phyloP scores from a whole-genome alignment of 1,140 invertebrate genomes.

The Sminthurides bifidus region DNA sequence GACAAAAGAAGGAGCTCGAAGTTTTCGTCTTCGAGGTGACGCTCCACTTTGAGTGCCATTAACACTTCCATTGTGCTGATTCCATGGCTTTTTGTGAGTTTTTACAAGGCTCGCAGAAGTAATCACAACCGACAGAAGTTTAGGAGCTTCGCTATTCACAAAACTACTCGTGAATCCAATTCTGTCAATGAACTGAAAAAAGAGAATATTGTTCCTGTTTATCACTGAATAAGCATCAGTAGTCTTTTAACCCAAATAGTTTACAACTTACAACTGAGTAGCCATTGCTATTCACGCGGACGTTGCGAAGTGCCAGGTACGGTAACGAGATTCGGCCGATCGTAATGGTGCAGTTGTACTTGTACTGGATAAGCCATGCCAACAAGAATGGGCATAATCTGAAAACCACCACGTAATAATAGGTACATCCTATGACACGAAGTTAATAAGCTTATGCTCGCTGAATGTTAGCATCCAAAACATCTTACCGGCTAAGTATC shows the following conservation, averaged over 20 bases:
- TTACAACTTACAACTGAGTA: constrained; percentile 21
- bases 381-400: constrained; percentile 24
- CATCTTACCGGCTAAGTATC: constrained; percentile 17
- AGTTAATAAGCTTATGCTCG: background rate
- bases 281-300: constrained; percentile 21
- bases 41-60: too few species aligned
- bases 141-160: constrained; percentile 77
- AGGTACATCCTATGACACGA: background rate
- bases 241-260: background rate
- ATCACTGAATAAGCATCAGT: background rate
- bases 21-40: constrained; percentile 36
- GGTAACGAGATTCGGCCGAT: constrained; percentile 26
- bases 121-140: constrained; percentile 69
- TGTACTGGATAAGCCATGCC: constrained; percentile 26
- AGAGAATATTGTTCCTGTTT: constrained; percentile 4
- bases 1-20: constrained; percentile 45
- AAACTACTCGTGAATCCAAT: constrained; percentile 76
- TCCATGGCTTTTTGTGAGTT: constrained; percentile 47
- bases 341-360: constrained; percentile 28
- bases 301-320: constrained; percentile 20
- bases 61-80: too few species aligned
- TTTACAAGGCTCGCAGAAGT: constrained; percentile 73
- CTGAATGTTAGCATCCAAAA: background rate
- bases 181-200: constrained; percentile 66
- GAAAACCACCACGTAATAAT: background rate